These are phyloP conservation scores for Drosophila austrosaltans DNA, from an alignment of 2,888 invertebrate genomes.

Conservation along the genomic window DNA sequence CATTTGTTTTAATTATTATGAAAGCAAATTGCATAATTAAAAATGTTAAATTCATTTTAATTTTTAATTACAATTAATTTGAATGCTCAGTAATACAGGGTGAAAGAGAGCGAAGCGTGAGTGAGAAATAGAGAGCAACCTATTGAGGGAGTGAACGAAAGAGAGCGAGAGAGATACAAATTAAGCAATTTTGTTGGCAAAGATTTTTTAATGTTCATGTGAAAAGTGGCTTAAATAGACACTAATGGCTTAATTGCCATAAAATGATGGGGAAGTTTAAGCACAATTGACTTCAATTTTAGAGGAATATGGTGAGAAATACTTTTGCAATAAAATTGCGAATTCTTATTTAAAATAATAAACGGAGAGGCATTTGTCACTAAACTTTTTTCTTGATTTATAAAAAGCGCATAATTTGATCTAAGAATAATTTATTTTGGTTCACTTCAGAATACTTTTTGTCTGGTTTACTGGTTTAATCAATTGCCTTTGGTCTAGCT, in stretches of 20 bases:
- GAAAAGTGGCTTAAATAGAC: conserved; percentile 30
- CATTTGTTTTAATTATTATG: conserved; percentile 77
- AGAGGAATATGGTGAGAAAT: neutral
- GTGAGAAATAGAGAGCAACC: conserved; percentile 6
- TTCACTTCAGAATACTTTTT: neutral
- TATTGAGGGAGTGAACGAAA: conserved; percentile 2
- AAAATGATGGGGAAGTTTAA: neutral
- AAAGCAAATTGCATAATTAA: conserved; percentile 74
- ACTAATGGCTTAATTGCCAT: conserved; percentile 49
- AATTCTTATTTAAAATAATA: too few relatives aligned
- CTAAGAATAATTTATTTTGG: neutral
- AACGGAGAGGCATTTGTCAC: too few relatives aligned
- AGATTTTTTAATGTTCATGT: conserved; percentile 24
- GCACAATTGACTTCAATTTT: conserved; percentile 7
- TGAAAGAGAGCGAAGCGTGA: conserved; percentile 9
- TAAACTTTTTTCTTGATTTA: too few relatives aligned
- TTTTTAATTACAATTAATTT: conserved; percentile 77
- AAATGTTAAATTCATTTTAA: conserved; percentile 74
- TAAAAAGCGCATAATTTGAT: neutral
- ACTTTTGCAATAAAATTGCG: neutral
- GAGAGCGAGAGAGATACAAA: conserved; percentile 20
- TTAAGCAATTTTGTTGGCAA: conserved; percentile 12
- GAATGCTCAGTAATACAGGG: conserved; percentile 24
- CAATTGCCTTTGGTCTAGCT: neutral
- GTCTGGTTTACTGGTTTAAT: neutral